Base-by-base conservation (phyloP, 2,797 vertebrate species). In the Malacoraja senta region DNA sequence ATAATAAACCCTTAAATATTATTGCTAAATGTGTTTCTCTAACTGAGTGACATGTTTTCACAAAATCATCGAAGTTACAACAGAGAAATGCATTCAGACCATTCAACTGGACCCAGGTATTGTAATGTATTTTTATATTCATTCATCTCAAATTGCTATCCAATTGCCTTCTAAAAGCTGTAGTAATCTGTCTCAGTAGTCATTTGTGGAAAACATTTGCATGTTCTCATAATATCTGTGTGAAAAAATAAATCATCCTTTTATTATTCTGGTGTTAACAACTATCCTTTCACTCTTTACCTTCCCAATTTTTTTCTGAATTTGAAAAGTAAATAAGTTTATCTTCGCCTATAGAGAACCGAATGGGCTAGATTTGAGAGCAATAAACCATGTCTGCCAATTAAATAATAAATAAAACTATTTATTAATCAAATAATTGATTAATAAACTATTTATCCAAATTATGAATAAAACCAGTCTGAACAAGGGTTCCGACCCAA, bases 381-480 rank as follows among this genome's bases (percentile, higher is more conserved):
- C 29, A 77, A 24, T 3, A 68, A 92, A 29, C 63, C 86, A 91
- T 35, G n/a, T 32, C 84, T 91, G 72, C 32, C 84, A 80, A 90
- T 44, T 72, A 61, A 90, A 94, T 53, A 53, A 53, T 53, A 44
- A 44, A 44, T 44, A 44, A 8, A 65, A 65, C 15, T 65, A 10
- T 65, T 65, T 65, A 9, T 10, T 65, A 68, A 19, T 68, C 65
- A 68, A 68, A 68, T 1, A 2, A 2, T 94, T 44, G 44, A 44
- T 44, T 44, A 7, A 53, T 53, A 17, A 68, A 68, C 17, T 68
- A 12, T 17, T 68, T 68, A 68, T 12, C 17, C 13, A 71, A 71
- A 71, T 1, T 17, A 3, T 94, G 93, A 83, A 94, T 93, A 93
- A 71, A 80, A 93, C 78, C 44, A 53, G 44, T 53, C 44, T 53